These are phyloP conservation scores for Heliconius erato DNA, from an alignment of 2,888 invertebrate species.

Conservation along the genomic window DNA sequence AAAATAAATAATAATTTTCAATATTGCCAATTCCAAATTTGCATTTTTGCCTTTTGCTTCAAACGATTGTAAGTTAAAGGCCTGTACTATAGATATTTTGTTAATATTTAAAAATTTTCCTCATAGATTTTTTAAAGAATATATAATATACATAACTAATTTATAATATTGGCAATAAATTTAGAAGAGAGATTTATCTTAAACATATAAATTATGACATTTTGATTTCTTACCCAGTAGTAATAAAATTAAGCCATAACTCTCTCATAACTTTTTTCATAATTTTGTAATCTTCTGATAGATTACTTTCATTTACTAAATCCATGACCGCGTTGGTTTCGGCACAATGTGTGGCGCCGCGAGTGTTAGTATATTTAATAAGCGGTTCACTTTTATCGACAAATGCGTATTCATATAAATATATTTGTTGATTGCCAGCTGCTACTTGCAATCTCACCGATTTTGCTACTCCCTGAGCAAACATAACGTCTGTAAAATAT, in stretches of 20 bases:
- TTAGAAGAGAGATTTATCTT: too few species aligned
- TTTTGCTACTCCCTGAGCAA: conserved; percentile 58
- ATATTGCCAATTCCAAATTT: too few species aligned
- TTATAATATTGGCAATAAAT: too few species aligned
- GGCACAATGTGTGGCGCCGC: conserved; percentile 57
- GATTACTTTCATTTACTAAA: conserved; percentile 48
- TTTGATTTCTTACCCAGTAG: conserved; percentile 54
- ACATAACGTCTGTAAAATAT: conserved; percentile 70
- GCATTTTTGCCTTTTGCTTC: too few species aligned
- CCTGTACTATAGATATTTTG: too few species aligned
- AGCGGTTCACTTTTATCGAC: conserved; percentile 53
- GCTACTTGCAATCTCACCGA: conserved; percentile 58
- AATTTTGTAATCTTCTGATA: conserved; percentile 49
- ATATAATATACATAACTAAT: too few species aligned
- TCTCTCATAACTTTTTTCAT: conserved; percentile 55
- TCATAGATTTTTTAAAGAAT: too few species aligned
- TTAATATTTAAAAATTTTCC: too few species aligned
- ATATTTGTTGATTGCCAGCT: conserved; percentile 63
- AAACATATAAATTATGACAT: too few species aligned
- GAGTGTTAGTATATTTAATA: conserved; percentile 50
- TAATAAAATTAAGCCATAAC: conserved; percentile 57
- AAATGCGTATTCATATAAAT: conserved; percentile 66
- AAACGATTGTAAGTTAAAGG: too few species aligned
- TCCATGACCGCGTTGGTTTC: conserved; percentile 60
- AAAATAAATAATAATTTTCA: background rate